Evolutionary conservation across 2,113 vertebrate genomes (phyloP), one percentile per base, ranked within the genome.

Genomic region (Pollachius pollachius): DNA sequence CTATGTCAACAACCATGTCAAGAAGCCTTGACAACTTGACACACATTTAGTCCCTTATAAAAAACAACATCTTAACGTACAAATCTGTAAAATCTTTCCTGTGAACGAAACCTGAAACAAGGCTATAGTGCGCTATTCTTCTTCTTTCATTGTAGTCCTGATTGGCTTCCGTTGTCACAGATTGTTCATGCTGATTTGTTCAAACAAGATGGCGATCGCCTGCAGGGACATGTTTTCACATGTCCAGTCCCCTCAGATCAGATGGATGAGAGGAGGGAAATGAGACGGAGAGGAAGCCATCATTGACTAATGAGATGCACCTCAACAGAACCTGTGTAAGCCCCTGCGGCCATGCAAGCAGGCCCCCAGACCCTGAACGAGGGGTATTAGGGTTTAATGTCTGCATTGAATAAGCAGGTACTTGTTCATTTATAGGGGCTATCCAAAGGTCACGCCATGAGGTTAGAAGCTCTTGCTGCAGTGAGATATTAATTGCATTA

Each of bases 351-450:
- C 81, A 77, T 61, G 80, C 70, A 67, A 78, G 75, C 2, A 77
- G 41, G 71, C 76, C 70, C 30, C 70, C 76, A 75, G 70, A 75
- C 79, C 57, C 8, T 8, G 3, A 68, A 67, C 61, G 7, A 17
- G 61, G 60, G 72, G 54, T 77, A 87, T 84, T 82, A 82, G 75
- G 85, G 79, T 87, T 82, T 81, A 80, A 84, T 82, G 74, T 71
- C 64, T 62, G 68, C 72, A 76, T 84, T 79, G 83, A 89, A 81
- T 84, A 85, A 84, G 76, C 30, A 70, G 48, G 63, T 69, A 67
- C 54, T 13, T 13, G 72, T 78, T 87, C 79, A 86, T 87, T 83
- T 87, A 77, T 66, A 78, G 72, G 77, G 72, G 78, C 71, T 71
- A 73, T 69, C 56, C 62, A 83, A 90, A 88, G 84, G 83, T 85